Evolutionary conservation across 2,113 vertebrate genomes (phyloP).

Genomic region (Halcyon malimbica): DNA sequence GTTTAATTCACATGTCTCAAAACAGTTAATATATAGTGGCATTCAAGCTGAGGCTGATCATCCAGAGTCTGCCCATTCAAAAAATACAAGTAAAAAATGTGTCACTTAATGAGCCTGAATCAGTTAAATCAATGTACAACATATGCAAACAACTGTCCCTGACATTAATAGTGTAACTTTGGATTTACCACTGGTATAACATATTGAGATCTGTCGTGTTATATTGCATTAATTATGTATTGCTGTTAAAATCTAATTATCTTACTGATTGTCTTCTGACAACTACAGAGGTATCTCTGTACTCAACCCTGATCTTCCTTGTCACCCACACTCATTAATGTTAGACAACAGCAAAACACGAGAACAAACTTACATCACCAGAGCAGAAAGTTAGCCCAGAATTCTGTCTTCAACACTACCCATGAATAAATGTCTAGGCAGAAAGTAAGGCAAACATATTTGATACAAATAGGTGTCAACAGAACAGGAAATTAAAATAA

Average conservation of each 20-base stretch:
- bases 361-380: not conserved
- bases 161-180: slow-evolving; percentile 15
- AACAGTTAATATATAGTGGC: slow-evolving; percentile 24
- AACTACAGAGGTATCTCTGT: not conserved
- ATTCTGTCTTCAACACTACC: not conserved
- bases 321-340: not conserved
- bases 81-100: not conserved
- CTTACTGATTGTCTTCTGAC: not conserved
- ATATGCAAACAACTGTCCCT: not conserved
- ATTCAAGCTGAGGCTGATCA: slow-evolving; percentile 35
- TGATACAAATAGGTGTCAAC: not conserved
- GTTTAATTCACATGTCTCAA: slow-evolving; percentile 38
- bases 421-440: not conserved
- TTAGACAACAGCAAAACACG: not conserved
- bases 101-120: slow-evolving; percentile 23
- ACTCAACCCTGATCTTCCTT: not conserved
- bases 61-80: not conserved
- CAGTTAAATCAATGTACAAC: slow-evolving; percentile 37
- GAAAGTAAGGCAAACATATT: not conserved
- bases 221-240: not conserved
- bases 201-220: not conserved
- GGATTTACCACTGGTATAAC: not conserved
- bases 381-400: not conserved
- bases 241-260: not conserved
- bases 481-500: not conserved